These are phyloP conservation scores for Trachelus troglodyta DNA, from an alignment of 2,888 invertebrate genomes.

Conservation along the genomic window DNA sequence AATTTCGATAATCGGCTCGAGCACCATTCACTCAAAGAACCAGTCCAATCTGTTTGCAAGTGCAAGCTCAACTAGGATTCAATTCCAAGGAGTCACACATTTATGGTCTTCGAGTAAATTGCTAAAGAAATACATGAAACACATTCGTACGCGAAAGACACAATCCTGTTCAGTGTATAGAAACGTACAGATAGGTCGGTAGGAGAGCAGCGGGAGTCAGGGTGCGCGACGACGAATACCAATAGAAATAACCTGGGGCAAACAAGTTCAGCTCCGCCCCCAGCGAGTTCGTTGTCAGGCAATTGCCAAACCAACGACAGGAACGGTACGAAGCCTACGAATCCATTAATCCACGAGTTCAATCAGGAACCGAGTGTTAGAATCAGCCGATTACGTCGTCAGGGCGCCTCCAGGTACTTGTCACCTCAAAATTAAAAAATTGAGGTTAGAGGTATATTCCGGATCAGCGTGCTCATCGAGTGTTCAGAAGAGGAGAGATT, in stretches of 20 bases:
- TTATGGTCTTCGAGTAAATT: neutral
- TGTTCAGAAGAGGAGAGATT: neutral
- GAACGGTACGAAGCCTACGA: neutral
- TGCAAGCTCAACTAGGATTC: neutral
- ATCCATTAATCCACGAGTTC: neutral
- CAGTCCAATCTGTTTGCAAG: neutral
- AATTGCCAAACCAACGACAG: slow-evolving; percentile 34
- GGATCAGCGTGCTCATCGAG: neutral
- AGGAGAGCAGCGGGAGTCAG: neutral
- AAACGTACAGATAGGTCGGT: neutral
- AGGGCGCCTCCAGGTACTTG: neutral
- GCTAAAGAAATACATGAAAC: neutral
- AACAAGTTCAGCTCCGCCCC: slow-evolving; percentile 46
- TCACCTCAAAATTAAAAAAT: neutral
- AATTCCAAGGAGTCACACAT: neutral
- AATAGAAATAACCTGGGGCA: slow-evolving; percentile 16
- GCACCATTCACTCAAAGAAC: neutral
- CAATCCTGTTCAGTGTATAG: neutral
- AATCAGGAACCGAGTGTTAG: neutral
- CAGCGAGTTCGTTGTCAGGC: slow-evolving; percentile 52
- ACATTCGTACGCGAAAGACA: neutral
- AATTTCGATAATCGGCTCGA: neutral
- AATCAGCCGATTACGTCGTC: neutral
- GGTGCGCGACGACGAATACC: slow-evolving; percentile 14
- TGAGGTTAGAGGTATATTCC: neutral